Evolutionary conservation across 2,113 vertebrate genomes (phyloP), one percentile per base, ranked within the genome.

Genomic region (Ifrita kowaldi): DNA sequence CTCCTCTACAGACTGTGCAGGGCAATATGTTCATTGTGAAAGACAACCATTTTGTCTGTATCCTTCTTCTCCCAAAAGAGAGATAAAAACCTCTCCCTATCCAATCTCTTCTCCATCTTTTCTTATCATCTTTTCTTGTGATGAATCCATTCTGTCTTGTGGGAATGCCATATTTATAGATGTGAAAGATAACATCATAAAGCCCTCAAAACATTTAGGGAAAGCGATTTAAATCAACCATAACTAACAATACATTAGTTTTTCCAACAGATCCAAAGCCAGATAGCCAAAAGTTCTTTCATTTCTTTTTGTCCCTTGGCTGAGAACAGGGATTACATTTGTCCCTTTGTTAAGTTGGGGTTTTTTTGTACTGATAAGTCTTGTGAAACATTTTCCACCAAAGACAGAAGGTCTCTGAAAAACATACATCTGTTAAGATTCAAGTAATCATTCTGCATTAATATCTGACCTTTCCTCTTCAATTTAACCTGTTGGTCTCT

Each of bases 301-400:
- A 46, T 42, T 88, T 41, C 2, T 55, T 91, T 92, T 81, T 5
- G 18, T 37, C 6, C 92, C 37, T 67, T 69, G 15, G 5, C 21
- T 49, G 11, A 94, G 27, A 83, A 64, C n/a, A n/a, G n/a, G n/a
- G n/a, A n/a, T 71, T 70, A 35, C 6, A 64, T 67, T 62, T 75
- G 2, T 42, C 10, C 3, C 13, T 59, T 75, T 63, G 2, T 27
- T 53, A 64, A 28, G 3, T 6, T 41, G 17, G 5, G 11, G 2
- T 0, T 10, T 60, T 69, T 74, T 77, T 32, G 3, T 47, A 74
- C 46, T 37, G 11, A 21, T 73, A 39, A 1, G 0, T 41, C 47
- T 71, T 60, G 13, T 52, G 50, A 92, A 84, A 62, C 4, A 44
- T 44, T 44, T 87, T 27, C 24, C 27, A 50, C 24, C 15, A 60